phyloP scores from a whole-genome alignment of 2,888 invertebrate species.

The Eupithecia tripunctaria region DNA sequence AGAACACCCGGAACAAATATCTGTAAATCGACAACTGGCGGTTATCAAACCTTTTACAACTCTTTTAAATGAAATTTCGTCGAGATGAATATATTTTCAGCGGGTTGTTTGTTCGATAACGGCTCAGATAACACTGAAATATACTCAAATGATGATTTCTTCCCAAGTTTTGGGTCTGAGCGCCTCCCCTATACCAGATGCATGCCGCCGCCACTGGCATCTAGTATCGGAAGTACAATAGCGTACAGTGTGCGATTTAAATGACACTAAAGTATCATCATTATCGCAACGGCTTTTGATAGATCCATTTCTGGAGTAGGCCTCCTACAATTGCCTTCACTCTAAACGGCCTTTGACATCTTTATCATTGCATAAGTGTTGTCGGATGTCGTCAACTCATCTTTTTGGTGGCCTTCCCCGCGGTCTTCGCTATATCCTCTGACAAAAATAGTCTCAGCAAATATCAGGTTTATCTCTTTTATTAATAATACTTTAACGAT shows the following conservation, averaged over 20 bases:
- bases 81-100: too few species aligned
- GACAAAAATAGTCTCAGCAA: neutral
- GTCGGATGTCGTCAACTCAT: neutral
- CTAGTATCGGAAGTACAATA: neutral
- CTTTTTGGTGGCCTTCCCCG: neutral
- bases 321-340: neutral
- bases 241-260: neutral
- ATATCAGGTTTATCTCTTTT: conserved; percentile 1
- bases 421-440: neutral
- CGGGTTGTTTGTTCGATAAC: too few species aligned
- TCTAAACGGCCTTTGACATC: too few species aligned
- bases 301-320: neutral
- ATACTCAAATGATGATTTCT: neutral
- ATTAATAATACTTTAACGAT: conserved; percentile 5
- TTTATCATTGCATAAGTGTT: too few species aligned
- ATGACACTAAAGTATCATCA: neutral
- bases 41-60: too few species aligned
- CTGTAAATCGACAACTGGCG: too few species aligned
- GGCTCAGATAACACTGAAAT: too few species aligned
- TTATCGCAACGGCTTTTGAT: too few species aligned
- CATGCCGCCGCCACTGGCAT: neutral
- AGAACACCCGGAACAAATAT: too few species aligned
- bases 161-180: neutral
- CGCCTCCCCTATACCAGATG: too few species aligned
- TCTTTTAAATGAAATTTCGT: too few species aligned